phyloP scores from a whole-genome alignment of 2,888 invertebrate genomes.

The Spodoptera exigua region DNA sequence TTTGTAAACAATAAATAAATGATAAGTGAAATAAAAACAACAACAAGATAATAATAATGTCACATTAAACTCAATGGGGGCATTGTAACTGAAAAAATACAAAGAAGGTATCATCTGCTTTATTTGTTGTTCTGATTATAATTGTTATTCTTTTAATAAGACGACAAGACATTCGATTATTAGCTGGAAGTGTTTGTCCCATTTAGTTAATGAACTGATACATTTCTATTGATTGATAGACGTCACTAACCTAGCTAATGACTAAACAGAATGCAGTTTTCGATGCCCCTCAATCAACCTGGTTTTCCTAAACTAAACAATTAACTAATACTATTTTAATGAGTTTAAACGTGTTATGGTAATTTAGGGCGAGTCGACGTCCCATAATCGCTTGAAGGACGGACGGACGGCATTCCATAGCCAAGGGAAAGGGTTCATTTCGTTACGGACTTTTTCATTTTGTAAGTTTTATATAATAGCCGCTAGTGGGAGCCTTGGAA shows the following conservation, averaged over 20 bases:
- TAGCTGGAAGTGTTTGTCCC: conserved; percentile 9
- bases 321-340: conserved; percentile 82
- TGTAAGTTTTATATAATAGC: conserved; percentile 36
- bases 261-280: conserved; percentile 48
- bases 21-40: conserved; percentile 25
- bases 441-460: conserved; percentile 43
- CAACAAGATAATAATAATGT: conserved; percentile 31
- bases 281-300: conserved; percentile 39
- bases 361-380: conserved; percentile 79
- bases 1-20: conserved; percentile 8
- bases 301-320: conserved; percentile 60
- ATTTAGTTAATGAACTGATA: conserved; percentile 35
- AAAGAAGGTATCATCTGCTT: neutral
- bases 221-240: conserved; percentile 43
- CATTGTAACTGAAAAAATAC: conserved; percentile 8
- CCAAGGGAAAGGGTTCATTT: conserved; percentile 55
- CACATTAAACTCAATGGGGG: neutral
- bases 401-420: conserved; percentile 65
- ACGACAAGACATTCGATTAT: conserved; percentile 9
- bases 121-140: neutral
- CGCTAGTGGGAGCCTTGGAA: conserved; percentile 2
- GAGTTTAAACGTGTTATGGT: conserved; percentile 69
- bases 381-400: conserved; percentile 84
- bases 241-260: conserved; percentile 29
- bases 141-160: conserved; percentile 7